Evolutionary conservation across 2,888 invertebrate species (phyloP).

Genomic region (Drosophila pegasa): DNA sequence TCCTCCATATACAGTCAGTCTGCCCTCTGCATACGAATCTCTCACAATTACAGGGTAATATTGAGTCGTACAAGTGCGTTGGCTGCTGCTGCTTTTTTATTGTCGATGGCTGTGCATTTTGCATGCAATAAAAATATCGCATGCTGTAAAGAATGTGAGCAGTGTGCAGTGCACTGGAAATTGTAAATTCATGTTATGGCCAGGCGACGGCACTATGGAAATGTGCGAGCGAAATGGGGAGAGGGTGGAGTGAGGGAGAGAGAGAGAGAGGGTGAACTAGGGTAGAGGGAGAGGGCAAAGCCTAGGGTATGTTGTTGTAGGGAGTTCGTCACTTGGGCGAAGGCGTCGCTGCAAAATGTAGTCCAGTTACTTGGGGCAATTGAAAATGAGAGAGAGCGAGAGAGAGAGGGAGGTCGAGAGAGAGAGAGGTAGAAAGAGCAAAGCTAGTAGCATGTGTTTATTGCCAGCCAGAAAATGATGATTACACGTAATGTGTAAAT

Average conservation of each 20-base stretch:
- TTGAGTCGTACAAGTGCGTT: slow-evolving; percentile 3
- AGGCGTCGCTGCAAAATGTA: slow-evolving; percentile 31
- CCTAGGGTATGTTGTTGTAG: slow-evolving; percentile 2
- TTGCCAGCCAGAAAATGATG: slow-evolving; percentile 78
- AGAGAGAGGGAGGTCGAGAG: not conserved
- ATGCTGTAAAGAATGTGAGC: slow-evolving; percentile 65
- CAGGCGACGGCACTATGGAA: slow-evolving; percentile 49
- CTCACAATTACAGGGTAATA: slow-evolving; percentile 13
- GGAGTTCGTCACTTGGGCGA: slow-evolving; percentile 22
- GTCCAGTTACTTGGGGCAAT: slow-evolving; percentile 24
- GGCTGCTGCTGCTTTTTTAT: slow-evolving; percentile 7
- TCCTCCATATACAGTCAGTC: no score
- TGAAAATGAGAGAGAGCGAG: not conserved
- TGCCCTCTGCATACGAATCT: no score
- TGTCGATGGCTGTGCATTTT: slow-evolving; percentile 52
- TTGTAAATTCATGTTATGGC: slow-evolving; percentile 74
- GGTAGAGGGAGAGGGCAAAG: slow-evolving; percentile 1
- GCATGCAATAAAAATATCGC: slow-evolving; percentile 78
- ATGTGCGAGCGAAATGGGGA: slow-evolving; percentile 12
- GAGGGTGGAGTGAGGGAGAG: not conserved
- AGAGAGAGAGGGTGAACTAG: not conserved
- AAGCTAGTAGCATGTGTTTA: slow-evolving; percentile 71
- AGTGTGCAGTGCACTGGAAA: slow-evolving; percentile 69
- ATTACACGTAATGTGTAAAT: slow-evolving; percentile 75
- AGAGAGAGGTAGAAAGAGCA: not conserved